Base-by-base conservation (phyloP, 2,797 vertebrate genomes). In the Martes flavigula region DNA sequence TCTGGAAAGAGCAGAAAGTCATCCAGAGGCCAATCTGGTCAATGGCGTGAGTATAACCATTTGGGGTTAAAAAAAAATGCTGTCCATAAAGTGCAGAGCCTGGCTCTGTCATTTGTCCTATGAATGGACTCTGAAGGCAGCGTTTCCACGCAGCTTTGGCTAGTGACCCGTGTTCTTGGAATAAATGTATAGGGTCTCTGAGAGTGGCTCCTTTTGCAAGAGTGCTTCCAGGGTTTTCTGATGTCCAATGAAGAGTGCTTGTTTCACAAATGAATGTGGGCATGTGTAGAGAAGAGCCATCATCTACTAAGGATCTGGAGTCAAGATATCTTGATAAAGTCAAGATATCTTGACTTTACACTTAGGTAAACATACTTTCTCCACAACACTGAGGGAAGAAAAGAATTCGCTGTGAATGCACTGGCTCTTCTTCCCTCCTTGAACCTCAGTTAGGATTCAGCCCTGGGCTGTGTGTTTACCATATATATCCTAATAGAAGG, bases 1-100 rank as follows among this genome's bases (percentile, higher is more conserved):
- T 98, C 95, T 98, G 97, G 90, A 97, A 98, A 97, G 95, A 97
- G 77, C 56, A 9, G 23, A 95, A 93, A 94, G 96, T 96, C 95
- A 96, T 97, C 94, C 96, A 97, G 85, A 97, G 94, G 96, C 81
- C 94, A 97, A 15, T 86, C 92, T 97, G 73, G 95, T 88, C 83
- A 97, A 88, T 58, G 78, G 30, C 9, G 0, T 97, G 94, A 96
- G 78, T 51, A 30, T 64, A 87, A 79, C 87, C 79, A 72, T 93
- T 62, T 93, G 96, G 95, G 93, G 78, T 92, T 92, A 20, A 72
- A 27, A 15, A 66, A 23, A 78, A 84, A 84, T 56, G 17, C 48
- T 54, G n/a, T 70, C 35, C 66, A 21, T 62, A 21, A 48, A 90
- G 30, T 58, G 48, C 32, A 35, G 46, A 92, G 38, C 51, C 75